Conservation (phyloP, 2,113 vertebrate genomes). For the Xerus inauris region DNA sequence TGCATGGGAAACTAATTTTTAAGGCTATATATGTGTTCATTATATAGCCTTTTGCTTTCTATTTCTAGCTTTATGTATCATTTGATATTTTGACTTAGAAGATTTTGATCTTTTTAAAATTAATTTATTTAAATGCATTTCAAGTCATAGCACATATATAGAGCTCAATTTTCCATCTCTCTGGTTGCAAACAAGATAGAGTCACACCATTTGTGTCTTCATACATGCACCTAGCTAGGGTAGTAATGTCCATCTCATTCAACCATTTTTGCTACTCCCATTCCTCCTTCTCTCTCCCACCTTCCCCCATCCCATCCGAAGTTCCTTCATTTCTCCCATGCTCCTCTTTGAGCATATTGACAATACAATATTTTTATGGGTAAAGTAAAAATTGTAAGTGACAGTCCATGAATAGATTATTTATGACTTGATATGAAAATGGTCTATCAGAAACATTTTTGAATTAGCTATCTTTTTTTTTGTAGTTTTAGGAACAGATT, state of each 20-base stretch:
- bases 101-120: background rate
- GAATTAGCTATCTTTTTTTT: background rate
- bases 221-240: too few species aligned
- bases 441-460: background rate
- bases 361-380: background rate
- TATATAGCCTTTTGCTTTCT: background rate
- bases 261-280: too few species aligned
- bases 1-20: background rate
- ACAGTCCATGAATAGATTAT: background rate
- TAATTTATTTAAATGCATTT: too few species aligned
- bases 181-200: too few species aligned
- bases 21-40: background rate
- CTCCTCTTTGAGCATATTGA: background rate
- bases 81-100: background rate
- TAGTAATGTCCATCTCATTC: too few species aligned
- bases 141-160: too few species aligned
- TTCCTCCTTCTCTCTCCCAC: too few species aligned
- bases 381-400: constrained; percentile 2
- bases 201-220: too few species aligned
- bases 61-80: background rate
- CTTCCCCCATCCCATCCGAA: too few species aligned
- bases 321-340: too few species aligned
- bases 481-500: background rate
- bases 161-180: too few species aligned
- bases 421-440: constrained; percentile 4